Evolutionary conservation across 2,888 invertebrate species (phyloP), one percentile per base, ranked within the genome.

Genomic region (Helicoverpa assulta): DNA sequence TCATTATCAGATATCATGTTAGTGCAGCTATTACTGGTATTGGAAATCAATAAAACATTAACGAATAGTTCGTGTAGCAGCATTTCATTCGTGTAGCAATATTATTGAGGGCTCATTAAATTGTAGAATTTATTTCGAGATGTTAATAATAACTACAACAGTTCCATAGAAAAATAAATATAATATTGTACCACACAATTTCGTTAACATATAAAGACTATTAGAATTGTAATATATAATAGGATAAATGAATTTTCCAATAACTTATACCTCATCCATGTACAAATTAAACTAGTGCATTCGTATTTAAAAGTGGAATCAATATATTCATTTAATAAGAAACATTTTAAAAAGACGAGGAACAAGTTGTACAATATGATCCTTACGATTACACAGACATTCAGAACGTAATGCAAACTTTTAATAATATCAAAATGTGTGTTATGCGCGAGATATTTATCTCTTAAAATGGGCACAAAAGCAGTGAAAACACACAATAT

Each of bases 91-190:
- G 59, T 62, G 47, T n/a, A n/a, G 29, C 33, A 56, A 72, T 62
- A 52, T 47, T 62, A 62, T 51, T 51, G 58, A 63, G 50, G 63
- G 21, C 60, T 54, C 57, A 58, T 76, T 77, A 33, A 67, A 43
- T 57, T 64, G 37, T 61, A 56, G 58, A 59, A 54, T 66, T 59
- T 52, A 59, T 58, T 52, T 87, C 79, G 82, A 87, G 88, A 89
- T 76, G 81, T 86, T 85, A 86, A 86, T 85, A 67, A 86, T 83
- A 88, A 88, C 89, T 91, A 92, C 89, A 92, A 92, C 89, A 92
- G 85, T 89, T 89, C 82, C 81, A 91, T 93, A 92, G 85, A 93
- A 91, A 91, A 93, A 92, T 93, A 93, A 92, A 93, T 92, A 92
- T 90, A 78, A 83, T 81, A 83, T 76, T 85, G 83, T 86, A 87